phyloP scores from a whole-genome alignment of 2,888 invertebrate genomes.

The Colostygia pectinataria region DNA sequence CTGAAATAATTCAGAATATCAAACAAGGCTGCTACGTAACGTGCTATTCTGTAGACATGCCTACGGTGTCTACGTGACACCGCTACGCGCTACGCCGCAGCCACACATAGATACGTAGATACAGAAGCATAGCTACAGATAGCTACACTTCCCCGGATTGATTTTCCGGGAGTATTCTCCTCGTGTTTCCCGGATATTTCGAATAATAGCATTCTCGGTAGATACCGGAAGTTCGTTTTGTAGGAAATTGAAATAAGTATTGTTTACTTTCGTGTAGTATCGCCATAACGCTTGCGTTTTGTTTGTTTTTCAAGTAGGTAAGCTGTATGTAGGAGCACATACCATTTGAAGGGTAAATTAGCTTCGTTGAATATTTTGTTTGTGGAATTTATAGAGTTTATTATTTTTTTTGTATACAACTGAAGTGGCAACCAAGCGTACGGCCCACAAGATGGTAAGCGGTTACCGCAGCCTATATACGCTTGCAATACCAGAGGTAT shows the following conservation, averaged over 20 bases:
- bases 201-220: constrained; percentile 42
- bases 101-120: constrained; percentile 1
- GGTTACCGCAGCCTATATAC: no score
- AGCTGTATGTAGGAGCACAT: neutral
- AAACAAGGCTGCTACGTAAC: constrained; percentile 23
- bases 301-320: constrained; percentile 17
- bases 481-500: no score
- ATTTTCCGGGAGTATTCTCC: constrained; percentile 54
- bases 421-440: no score
- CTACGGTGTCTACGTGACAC: constrained; percentile 45
- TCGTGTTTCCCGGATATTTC: constrained; percentile 44
- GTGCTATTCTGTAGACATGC: constrained; percentile 42
- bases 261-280: constrained; percentile 27
- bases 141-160: constrained; percentile 41
- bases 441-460: no score
- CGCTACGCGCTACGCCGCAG: constrained; percentile 44
- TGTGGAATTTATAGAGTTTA: no score
- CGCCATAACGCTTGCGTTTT: constrained; percentile 16
- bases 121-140: constrained; percentile 10
- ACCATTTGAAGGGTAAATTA: no score
- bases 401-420: no score
- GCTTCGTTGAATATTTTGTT: no score
- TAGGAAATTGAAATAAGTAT: constrained; percentile 40
- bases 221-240: constrained; percentile 35
- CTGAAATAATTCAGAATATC: constrained; percentile 10